Evolutionary conservation across 2,888 invertebrate species (phyloP), one percentile per base, ranked within the genome.

Genomic region (Lasioglossum vierecki): DNA sequence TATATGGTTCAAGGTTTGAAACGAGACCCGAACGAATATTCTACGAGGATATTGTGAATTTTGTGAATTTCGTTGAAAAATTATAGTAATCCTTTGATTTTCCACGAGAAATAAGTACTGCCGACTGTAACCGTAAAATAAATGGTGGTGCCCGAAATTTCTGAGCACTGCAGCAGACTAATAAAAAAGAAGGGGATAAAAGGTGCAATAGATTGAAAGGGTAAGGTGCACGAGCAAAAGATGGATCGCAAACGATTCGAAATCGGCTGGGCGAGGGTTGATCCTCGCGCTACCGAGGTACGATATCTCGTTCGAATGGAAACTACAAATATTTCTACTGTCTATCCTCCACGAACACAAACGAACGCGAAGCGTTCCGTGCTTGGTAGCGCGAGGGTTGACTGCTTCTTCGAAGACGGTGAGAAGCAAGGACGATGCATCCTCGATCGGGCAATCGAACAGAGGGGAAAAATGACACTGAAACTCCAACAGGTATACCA

Each of bases 401-500:
- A 63, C 63, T 15, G 63, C 63, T 63, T 26, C 63, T 30, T 26
- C 63, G 63, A 46, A 30, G 44, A 22, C 46, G 68, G 30, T 53
- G 30, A 18, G 30, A 66, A 66, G 66, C 15, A 35, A 35, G 35
- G 66, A 30, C 66, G 66, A 35, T 30, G 18, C 30, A 35, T 66
- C 18, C 18, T 18, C 66, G 66, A 35, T 60, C 26, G 26, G 35
- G 18, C 18, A 30, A 18, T 35, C 15, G 66, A 63, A 63, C 26
- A 78, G 30, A 22, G 13, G 49, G 63, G 41, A 70, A 41, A 53
- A 44, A 35, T 11, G n/a, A 41, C 44, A 57, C 82, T 49, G 9
- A 39, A 77, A 68, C 63, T 84, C 75, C 77, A 74, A 85, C 95
- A 96, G 96, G 96, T 93, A 96, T 96, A 89, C 96, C 96, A 90